These are phyloP conservation scores for Agraylea sexmaculata DNA, from an alignment of 1,140 invertebrate genomes.

Conservation along the genomic window DNA sequence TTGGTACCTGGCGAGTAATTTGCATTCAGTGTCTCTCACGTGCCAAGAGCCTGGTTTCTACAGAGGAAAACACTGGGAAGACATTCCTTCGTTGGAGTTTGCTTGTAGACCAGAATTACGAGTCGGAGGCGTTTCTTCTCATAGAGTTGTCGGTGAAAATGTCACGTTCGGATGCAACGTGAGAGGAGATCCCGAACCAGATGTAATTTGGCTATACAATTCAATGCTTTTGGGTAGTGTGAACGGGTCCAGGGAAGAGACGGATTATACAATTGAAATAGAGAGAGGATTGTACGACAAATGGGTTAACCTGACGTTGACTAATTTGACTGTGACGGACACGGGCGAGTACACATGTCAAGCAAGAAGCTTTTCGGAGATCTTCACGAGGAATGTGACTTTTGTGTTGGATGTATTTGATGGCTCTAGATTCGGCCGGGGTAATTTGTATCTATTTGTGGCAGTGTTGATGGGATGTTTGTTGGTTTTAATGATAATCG, in stretches of 20 bases:
- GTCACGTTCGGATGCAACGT: slow-evolving; percentile 70
- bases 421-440: slow-evolving; percentile 31
- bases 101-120: slow-evolving; percentile 59
- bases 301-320: too few relatives aligned
- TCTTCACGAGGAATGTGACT: slow-evolving; percentile 34
- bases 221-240: slow-evolving; percentile 32
- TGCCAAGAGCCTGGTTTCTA: slow-evolving; percentile 50
- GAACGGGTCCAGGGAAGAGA: slow-evolving; percentile 35
- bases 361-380: slow-evolving; percentile 33
- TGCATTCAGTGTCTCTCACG: slow-evolving; percentile 49
- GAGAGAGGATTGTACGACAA: too few relatives aligned
- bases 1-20: slow-evolving; percentile 53
- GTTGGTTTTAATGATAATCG: slow-evolving; percentile 22
- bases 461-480: slow-evolving; percentile 36
- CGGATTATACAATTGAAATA: slow-evolving; percentile 29
- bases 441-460: slow-evolving; percentile 34
- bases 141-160: slow-evolving; percentile 44
- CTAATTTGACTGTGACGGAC: too few relatives aligned
- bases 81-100: slow-evolving; percentile 53
- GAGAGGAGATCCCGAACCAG: slow-evolving; percentile 70
- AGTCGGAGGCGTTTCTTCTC: slow-evolving; percentile 16
- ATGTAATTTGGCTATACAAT: slow-evolving; percentile 72
- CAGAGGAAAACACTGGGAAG: slow-evolving; percentile 50
- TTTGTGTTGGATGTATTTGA: slow-evolving; percentile 30
- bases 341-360: slow-evolving; percentile 38